These are phyloP conservation scores for Pristionchus exspectatus DNA, from an alignment of 2,888 invertebrate species.

Conservation along the genomic window DNA sequence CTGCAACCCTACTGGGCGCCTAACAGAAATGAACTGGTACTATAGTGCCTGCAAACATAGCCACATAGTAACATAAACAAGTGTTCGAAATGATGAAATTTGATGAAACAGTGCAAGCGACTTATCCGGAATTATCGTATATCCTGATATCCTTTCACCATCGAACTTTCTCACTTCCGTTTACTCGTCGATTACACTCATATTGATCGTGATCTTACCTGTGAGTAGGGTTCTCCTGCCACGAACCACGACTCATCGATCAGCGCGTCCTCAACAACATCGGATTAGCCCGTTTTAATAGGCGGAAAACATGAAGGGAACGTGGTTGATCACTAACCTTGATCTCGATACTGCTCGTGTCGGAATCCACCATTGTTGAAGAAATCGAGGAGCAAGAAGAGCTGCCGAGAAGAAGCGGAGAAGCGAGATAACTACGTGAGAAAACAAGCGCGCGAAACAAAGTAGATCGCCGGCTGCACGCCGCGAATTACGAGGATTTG, in stretches of 20 bases:
- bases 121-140: no score
- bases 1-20: background rate
- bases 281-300: background rate
- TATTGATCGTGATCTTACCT: constrained; percentile 18
- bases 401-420: background rate
- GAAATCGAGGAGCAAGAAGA: background rate
- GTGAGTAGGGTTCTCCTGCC: constrained; percentile 52
- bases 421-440: background rate
- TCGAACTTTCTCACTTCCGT: background rate
- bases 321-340: background rate
- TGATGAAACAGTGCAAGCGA: no score
- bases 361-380: constrained; percentile 46
- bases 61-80: no score
- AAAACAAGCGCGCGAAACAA: background rate
- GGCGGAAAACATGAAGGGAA: background rate
- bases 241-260: constrained; percentile 52
- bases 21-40: background rate
- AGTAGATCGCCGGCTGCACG: background rate
- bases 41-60: no score
- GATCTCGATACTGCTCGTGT: constrained; percentile 54
- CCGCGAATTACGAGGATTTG: background rate
- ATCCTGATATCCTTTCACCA: no score
- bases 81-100: no score
- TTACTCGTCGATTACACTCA: background rate
- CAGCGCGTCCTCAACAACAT: constrained; percentile 46